These are phyloP conservation scores for Trissonchulus latispiculum DNA, from an alignment of 2,888 invertebrate species.

Conservation along the genomic window DNA sequence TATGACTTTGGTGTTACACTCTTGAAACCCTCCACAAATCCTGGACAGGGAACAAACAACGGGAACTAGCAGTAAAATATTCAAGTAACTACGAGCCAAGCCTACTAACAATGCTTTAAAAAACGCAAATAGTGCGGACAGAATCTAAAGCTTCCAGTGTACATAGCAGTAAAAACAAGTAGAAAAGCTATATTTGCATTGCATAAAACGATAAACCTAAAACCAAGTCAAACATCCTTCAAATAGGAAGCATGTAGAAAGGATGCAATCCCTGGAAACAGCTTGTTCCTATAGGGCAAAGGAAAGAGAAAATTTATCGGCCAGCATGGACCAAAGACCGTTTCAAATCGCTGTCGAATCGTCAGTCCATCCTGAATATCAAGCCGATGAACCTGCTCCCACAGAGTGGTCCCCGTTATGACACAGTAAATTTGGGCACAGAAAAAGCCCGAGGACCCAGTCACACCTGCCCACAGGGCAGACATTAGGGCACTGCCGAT, in stretches of 20 bases:
- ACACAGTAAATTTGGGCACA: conserved; percentile 5
- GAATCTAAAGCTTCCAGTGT: too few relatives aligned
- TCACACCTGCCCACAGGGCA: background rate
- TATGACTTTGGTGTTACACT: too few relatives aligned
- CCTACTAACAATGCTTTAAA: too few relatives aligned
- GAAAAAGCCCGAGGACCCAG: conserved; percentile 14
- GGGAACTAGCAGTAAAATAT: too few relatives aligned
- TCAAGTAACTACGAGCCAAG: too few relatives aligned
- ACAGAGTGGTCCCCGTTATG: conserved; percentile 14
- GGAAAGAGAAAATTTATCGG: conserved; percentile 39
- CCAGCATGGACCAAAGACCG: conserved; percentile 41
- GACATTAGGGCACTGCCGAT: background rate
- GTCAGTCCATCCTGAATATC: background rate
- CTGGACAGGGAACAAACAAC: too few relatives aligned
- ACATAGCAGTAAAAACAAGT: too few relatives aligned
- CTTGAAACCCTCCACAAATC: too few relatives aligned
- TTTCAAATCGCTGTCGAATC: conserved; percentile 32
- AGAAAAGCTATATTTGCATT: too few relatives aligned
- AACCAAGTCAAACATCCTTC: background rate
- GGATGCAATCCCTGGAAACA: background rate
- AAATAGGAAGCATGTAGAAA: background rate
- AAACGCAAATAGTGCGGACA: too few relatives aligned
- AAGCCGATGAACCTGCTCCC: conserved; percentile 8
- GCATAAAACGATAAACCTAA: background rate
- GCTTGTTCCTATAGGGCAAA: conserved; percentile 28